Base-by-base conservation (phyloP, 2,797 vertebrate genomes). In the Sphaeramia orbicularis region DNA sequence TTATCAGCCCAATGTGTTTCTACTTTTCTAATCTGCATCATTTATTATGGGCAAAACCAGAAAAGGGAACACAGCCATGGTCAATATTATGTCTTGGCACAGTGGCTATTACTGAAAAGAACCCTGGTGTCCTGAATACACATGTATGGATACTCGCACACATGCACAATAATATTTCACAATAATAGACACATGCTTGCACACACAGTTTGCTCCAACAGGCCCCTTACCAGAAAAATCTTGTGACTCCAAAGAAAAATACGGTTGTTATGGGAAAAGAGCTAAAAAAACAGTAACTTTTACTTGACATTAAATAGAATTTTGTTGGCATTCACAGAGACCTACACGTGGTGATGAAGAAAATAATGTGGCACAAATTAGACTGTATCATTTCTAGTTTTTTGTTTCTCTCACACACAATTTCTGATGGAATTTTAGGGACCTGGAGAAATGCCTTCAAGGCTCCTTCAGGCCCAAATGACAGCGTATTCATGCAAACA, bases 11-110 rank as follows among this genome's bases (percentile, higher is more conserved):
- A 93, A 93, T 92, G 88, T 94, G 92, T 90, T 93, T 93, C 89
- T 92, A 91, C 90, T 91, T 94, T 92, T 90, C 89, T 92, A 92
- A 94, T 94, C 92, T 90, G 87, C 88, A 93, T 92, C 88, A 93
- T 93, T 93, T 93, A 93, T 92, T 91, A 90, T 83, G 79, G 87
- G 86, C 85, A 90, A 87, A 91, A 89, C 85, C 78, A 86, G 80
- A 89, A 85, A 32, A 77, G 82, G 91, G 91, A 93, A 91, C 73
- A 32, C 47, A 76, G 91, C 92, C 93, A 94, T 74, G 84, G 86
- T 92, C 92, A 94, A 93, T 92, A 94, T 94, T 94, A 88, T 93
- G 89, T 88, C 88, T 92, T 92, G 91, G 91, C 90, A 57, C 80
- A 50, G 80, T 62, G 72, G 80, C 74, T 85, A 72, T 88, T 89